phyloP scores from a whole-genome alignment of 1,140 invertebrate species.

The Heliconius congener region DNA sequence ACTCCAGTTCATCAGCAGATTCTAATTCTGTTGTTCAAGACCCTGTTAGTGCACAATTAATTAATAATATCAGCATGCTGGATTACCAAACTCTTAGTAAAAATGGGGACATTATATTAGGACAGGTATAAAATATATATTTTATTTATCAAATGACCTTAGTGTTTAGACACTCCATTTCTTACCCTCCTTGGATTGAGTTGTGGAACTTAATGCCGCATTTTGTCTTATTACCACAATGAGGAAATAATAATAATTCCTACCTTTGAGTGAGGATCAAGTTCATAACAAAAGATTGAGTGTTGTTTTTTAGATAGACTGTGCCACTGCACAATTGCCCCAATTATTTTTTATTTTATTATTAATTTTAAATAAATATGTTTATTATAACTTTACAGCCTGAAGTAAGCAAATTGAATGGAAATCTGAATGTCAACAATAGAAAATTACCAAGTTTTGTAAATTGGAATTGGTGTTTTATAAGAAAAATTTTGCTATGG shows the following conservation, averaged over 20 bases:
- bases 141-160: background rate
- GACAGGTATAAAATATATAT: slow-evolving; percentile 51
- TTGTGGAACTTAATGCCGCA: too few species aligned
- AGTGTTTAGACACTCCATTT: too few species aligned
- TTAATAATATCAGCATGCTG: slow-evolving; percentile 80
- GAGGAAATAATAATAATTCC: too few species aligned
- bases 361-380: background rate
- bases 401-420: slow-evolving; percentile 72
- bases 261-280: too few species aligned
- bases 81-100: slow-evolving; percentile 79
- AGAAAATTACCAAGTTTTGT: slow-evolving; percentile 84
- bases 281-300: too few species aligned
- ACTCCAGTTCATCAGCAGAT: slow-evolving; percentile 76
- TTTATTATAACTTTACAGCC: slow-evolving; percentile 55
- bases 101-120: slow-evolving; percentile 71
- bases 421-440: slow-evolving; percentile 60
- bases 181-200: too few species aligned
- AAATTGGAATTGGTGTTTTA: slow-evolving; percentile 90
- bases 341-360: slow-evolving; percentile 1
- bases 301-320: too few species aligned
- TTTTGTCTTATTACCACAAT: too few species aligned
- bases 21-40: slow-evolving; percentile 76
- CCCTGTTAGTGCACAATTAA: slow-evolving; percentile 78
- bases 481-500: slow-evolving; percentile 88
- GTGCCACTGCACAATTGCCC: too few species aligned